Evolutionary conservation across 2,888 invertebrate species (phyloP).

Genomic region (Tridacna gigas): DNA sequence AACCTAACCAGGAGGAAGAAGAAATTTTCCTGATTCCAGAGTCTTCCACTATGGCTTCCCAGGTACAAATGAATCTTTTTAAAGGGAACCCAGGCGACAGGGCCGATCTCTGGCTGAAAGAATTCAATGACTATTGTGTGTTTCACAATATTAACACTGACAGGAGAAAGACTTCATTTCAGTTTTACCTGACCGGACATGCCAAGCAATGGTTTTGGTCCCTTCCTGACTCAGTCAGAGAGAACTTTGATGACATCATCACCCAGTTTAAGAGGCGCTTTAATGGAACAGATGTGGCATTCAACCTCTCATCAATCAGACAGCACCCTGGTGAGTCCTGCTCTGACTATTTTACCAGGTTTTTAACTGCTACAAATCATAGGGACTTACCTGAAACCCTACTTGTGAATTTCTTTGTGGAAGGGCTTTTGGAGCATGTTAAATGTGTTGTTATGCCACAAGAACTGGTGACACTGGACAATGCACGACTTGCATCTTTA

Average conservation of each 20-base stretch:
- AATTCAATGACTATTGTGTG: no score
- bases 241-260: background rate
- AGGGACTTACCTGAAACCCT: conserved; percentile 16
- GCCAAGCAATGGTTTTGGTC: no score
- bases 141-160: background rate
- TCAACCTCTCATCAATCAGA: no score
- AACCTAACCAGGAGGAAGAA: no score
- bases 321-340: no score
- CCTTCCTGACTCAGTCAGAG: no score
- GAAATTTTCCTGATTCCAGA: no score
- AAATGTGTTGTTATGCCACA: conserved; percentile 21
- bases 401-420: conserved; percentile 6
- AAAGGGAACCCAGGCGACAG: no score
- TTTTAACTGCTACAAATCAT: background rate
- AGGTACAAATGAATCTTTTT: no score
- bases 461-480: background rate
- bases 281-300: no score
- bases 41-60: background rate
- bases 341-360: conserved; percentile 6
- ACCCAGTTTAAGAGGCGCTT: no score
- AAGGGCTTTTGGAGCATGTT: background rate
- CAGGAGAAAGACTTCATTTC: background rate
- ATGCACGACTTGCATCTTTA: conserved; percentile 26
- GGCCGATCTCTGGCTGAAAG: no score
- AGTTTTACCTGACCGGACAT: conserved; percentile 1